Evolutionary conservation across 2,797 vertebrate genomes (phyloP).

Genomic region (Intellagama lesueurii): DNA sequence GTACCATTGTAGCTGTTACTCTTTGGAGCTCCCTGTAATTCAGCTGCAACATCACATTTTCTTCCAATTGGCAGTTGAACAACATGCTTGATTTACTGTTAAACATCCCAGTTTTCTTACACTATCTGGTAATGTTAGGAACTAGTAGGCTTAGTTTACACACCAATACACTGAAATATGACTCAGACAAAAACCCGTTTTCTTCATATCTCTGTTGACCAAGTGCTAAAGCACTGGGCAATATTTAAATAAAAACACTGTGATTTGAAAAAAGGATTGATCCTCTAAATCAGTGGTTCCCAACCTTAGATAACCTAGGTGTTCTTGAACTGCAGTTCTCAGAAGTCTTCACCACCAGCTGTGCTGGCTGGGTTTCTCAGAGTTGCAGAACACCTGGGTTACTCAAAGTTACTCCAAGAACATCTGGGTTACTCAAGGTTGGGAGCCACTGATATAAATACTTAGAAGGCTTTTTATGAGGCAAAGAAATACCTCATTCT

Average conservation of each 20-base stretch:
- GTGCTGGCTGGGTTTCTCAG: conserved; percentile 26
- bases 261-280: conserved; percentile 54
- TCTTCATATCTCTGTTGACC: conserved; percentile 28
- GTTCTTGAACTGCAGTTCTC: too few relatives aligned
- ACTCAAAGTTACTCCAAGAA: too few relatives aligned
- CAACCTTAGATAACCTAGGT: too few relatives aligned
- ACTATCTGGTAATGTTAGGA: conserved; percentile 35
- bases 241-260: conserved; percentile 64
- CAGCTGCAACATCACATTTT: conserved; percentile 28
- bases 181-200: not conserved
- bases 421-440: too few relatives aligned
- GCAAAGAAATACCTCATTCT: conserved; percentile 66
- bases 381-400: too few relatives aligned
- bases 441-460: not conserved
- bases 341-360: too few relatives aligned
- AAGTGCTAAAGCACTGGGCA: conserved; percentile 34
- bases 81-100: conserved; percentile 50
- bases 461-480: conserved; percentile 41
- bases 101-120: conserved; percentile 43
- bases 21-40: conserved; percentile 53
- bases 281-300: conserved; percentile 27
- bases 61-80: conserved; percentile 46
- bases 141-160: not conserved
- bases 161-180: conserved; percentile 16
- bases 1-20: conserved; percentile 11